Evolutionary conservation across 1,140 invertebrate genomes (phyloP).

Genomic region (Hylyphantes graminicola): DNA sequence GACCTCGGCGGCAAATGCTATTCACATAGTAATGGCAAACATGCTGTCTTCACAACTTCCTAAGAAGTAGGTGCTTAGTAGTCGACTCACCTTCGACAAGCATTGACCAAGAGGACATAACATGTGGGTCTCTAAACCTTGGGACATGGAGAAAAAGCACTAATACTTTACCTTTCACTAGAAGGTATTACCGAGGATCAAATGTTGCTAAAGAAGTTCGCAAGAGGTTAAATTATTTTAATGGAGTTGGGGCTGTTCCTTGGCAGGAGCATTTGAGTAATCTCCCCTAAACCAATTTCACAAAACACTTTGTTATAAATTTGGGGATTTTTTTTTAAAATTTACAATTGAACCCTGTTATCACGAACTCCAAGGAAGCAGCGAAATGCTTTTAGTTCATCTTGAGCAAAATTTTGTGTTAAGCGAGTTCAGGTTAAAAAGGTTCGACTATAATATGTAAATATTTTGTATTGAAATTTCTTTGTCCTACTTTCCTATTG

Average conservation of each 20-base stretch:
- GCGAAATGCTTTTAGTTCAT: too few species aligned
- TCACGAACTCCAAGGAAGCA: too few species aligned
- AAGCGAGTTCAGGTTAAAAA: too few species aligned
- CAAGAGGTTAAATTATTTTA: constrained; percentile 1
- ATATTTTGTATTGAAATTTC: too few species aligned
- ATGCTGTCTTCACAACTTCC: background rate
- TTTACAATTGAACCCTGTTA: too few species aligned
- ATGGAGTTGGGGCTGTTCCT: background rate
- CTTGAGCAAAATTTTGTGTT: too few species aligned
- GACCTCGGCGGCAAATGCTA: background rate
- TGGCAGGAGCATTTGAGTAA: background rate
- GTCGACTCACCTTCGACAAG: background rate
- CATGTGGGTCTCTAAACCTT: too few species aligned
- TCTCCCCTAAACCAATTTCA: too few species aligned
- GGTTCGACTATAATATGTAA: too few species aligned
- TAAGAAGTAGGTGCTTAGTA: background rate
- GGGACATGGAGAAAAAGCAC: background rate
- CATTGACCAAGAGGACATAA: background rate
- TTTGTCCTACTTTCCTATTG: too few species aligned
- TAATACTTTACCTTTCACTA: background rate
- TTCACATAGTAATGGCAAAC: background rate
- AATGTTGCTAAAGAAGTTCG: background rate
- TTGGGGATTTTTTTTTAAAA: too few species aligned
- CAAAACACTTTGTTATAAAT: too few species aligned
- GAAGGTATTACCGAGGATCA: background rate